phyloP scores from a whole-genome alignment of 1,140 invertebrate species.

The Mercenaria mercenaria region DNA sequence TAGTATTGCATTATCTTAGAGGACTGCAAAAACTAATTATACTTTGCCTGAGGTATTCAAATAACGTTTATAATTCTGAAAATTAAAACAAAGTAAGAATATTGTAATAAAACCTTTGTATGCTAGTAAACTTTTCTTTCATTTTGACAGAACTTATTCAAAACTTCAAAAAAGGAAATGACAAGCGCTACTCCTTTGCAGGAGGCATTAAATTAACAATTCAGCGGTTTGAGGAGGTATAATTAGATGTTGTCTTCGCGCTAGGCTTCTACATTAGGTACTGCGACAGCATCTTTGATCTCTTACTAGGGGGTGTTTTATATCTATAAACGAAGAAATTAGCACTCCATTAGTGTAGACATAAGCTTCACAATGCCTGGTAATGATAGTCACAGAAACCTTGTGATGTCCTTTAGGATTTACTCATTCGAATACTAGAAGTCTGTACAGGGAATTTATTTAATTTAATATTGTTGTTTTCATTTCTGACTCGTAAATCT shows the following conservation, averaged over 20 bases:
- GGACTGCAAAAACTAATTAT: too few species aligned
- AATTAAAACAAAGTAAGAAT: too few species aligned
- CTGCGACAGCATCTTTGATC: background rate
- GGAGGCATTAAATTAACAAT: constrained; percentile 2
- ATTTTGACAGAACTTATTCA: background rate
- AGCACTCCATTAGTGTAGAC: background rate
- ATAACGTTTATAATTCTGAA: too few species aligned
- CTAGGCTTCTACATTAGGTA: background rate
- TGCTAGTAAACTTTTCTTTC: background rate
- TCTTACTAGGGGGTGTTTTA: background rate
- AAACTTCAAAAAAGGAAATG: background rate
- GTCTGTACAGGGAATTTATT: too few species aligned
- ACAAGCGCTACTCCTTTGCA: background rate
- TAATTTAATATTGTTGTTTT: too few species aligned
- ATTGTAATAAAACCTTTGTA: background rate
- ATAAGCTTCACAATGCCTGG: background rate
- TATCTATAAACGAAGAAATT: constrained; percentile 11
- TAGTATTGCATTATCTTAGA: too few species aligned
- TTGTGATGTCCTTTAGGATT: background rate
- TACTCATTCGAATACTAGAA: too few species aligned
- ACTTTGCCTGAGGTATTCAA: too few species aligned
- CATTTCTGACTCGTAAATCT: too few species aligned
- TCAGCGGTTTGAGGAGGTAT: background rate
- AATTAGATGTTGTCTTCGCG: background rate
- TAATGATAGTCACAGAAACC: background rate